Base-by-base conservation (phyloP, 2,888 invertebrate species). In the Drosophila quasianomalipes region DNA sequence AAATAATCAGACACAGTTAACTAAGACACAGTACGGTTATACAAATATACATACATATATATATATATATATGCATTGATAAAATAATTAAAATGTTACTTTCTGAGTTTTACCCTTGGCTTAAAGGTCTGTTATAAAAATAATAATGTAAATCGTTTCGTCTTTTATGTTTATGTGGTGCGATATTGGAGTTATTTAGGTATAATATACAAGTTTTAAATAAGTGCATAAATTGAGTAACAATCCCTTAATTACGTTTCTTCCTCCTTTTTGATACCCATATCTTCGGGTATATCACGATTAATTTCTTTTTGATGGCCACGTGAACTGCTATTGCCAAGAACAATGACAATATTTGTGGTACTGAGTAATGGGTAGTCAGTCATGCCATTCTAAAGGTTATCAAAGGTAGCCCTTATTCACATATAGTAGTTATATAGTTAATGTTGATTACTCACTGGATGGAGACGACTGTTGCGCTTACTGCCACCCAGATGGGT, bases 301-400 rank as follows among this genome's bases (percentile, higher is more conserved):
- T 77, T 89, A 63, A 84, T n/a, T 5, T 51, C 86, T 70, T 91
- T 89, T 35, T 91, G 90, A 19, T 88, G 91, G 33, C 90, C 92
- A 81, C 85, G 91, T 59, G 88, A 77, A 57, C 85, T 31, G n/a
- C 12, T 90, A 75, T 92, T 92, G 57, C 92, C 92, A 35, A 93
- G 87, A 30, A 93, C 92, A 30, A 93, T 93, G 39, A 93, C 91
- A 58, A 92, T 91, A 76, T 92, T 92, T 41, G 92, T 91, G 53
- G 92, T 90, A 74, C 84, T 83, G 53, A 85, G 74, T 33, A 83
- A 67, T 14, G 88, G 82, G 37, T 84, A 81, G 53, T 90, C 90
- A 59, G 84, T 70, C 12, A 70, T 55, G 51, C 79, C 72, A 67
- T 81, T 83, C 92, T 92, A 63, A 4, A 67, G 14, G 26, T 47